Base-by-base conservation (phyloP, 2,113 vertebrate genomes). In the Leptocoma aspasia region DNA sequence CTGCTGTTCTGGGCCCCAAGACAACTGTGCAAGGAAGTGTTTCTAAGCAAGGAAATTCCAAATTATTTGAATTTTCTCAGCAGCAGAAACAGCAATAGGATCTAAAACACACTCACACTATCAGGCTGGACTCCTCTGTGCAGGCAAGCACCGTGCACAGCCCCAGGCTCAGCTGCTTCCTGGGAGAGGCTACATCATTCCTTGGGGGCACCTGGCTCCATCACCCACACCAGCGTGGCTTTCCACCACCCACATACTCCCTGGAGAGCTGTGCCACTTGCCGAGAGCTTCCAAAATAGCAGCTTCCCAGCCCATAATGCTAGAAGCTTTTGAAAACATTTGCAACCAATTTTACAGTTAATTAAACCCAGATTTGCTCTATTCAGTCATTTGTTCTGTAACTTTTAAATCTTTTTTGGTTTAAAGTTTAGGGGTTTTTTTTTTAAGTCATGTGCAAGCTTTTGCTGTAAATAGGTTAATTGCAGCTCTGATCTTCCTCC, bases 341-440 rank as follows among this genome's bases (percentile, higher is more conserved):
- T 96, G 92, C 65, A 94, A 94, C 64, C 80, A 92, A 89, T 96
- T 95, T 91, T 86, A 27, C 19, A 92, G 61, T 94, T 95, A 96
- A 96, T 95, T 91, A 92, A 94, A 94, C 23, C 61, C 95, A 96
- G 89, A 84, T 94, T 86, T 89, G 31, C 54, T 94, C 75, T 92
- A 77, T 92, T 92, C 82, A 92, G 82, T 72, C 90, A 92, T 92
- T 94, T 94, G 93, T 90, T 90, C 96, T 94, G 12, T 81, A 77
- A 90, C 82, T 88, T 90, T 53, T 11, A 88, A 77, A 78, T 77
- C 56, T 76, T 90, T 90, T 63, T 70, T 56, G 10, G 59, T 96
- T 95, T 86, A 39, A 85, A 92, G 54, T 72, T 75, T 44, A 75
- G 45, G 17, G 7, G 0, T 3, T 70, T 89, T 93, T 90, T 17